Evolutionary conservation across 2,797 vertebrate species (phyloP).

Genomic region (Leptodactylus fallax): DNA sequence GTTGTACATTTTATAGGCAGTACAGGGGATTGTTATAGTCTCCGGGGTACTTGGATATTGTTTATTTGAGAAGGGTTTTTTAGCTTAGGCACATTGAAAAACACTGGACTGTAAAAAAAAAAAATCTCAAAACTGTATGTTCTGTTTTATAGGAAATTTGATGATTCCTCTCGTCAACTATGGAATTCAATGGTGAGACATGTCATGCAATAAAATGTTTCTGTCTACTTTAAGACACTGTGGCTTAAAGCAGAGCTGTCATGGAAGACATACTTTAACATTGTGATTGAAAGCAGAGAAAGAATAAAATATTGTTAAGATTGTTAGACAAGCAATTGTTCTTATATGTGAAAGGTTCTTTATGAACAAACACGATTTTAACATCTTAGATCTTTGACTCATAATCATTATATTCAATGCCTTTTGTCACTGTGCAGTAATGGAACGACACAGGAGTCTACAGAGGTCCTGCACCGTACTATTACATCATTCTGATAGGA

Average conservation of each 20-base stretch:
- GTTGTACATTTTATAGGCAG: neutral
- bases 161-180: conserved; percentile 95
- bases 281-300: neutral
- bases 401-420: no score
- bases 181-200: conserved; percentile 89
- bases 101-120: neutral
- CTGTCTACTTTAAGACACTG: neutral
- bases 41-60: neutral
- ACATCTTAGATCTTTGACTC: no score
- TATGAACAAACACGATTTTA: no score
- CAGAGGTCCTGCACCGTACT: no score
- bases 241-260: no score
- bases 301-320: neutral
- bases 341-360: neutral
- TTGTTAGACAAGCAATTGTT: neutral
- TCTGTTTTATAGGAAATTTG: conserved; percentile 83
- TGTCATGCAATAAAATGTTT: neutral
- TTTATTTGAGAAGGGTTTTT: neutral
- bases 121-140: neutral
- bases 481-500: no score
- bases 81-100: neutral
- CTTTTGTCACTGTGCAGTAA: no score
- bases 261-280: no score
- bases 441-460: no score
- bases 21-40: neutral